Evolutionary conservation across 1,140 invertebrate genomes (phyloP), one percentile per base, ranked within the genome.

Genomic region (Drosophila repleta): DNA sequence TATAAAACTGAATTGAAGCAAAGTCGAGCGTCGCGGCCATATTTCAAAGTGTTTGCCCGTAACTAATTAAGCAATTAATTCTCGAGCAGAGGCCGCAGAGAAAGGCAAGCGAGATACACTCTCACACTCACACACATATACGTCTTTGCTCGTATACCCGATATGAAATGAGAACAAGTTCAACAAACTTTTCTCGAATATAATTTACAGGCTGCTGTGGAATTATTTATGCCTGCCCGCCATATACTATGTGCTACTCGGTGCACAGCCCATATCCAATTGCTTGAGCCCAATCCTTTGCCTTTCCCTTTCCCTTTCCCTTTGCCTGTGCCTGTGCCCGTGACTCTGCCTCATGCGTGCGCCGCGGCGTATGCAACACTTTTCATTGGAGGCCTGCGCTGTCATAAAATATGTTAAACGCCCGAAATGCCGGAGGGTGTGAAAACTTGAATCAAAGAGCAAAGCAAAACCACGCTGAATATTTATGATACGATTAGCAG

Each of bases 51-150:
- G 76, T 83, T 87, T 88, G 79, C 76, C 83, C 83, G 83, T 89
- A 88, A 88, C 83, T 88, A 88, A 88, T 88, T 88, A 88, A 88
- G 83, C 83, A 88, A 88, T 88, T 88, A 88, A 88, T 88, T 88
- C 71, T 80, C 69, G 73, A 79, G 83, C 82, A 70, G 70, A 56
- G 63, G 56, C 41, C 64, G 65, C 64, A 65, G 70, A 46, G 70
- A 67, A 62, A 67, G 56, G 56, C 57, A 64, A 24, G 26, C 51
- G n/a, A 57, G 29, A 66, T 46, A 56, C 26, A 15, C 63, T n/a
- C 35, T 55, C n/a, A 45, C 37, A 32, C 35, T 43, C 67, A 29
- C 15, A 26, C 58, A 41, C 39, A 49, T 17, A 20, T 20, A 43
- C 10, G n/a, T 4, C 11, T 7, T 15, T 56, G 5, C 3, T 10